Evolutionary conservation across 2,113 vertebrate species (phyloP), one percentile per base, ranked within the genome.

Genomic region (Fukomys damarensis): DNA sequence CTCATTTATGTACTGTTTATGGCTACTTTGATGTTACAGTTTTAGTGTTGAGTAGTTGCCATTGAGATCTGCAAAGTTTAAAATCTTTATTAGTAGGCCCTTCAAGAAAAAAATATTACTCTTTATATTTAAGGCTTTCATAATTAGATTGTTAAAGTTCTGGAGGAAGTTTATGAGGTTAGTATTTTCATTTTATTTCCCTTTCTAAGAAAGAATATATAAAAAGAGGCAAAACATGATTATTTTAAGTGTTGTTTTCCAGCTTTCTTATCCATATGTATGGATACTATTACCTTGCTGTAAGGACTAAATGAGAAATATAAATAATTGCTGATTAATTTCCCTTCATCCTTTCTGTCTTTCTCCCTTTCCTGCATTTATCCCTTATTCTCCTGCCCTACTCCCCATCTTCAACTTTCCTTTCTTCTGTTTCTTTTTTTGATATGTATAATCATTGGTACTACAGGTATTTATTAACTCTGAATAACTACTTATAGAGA

Each of bases 351-450:
- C 30, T 84, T 56, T 20, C 20, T 3, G 46, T 63, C 11, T 13
- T 89, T 24, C 10, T 7, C 68, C 4, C 19, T 58, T 81, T 20
- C 8, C 7, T 76, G 12, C 24, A 41, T 85, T 70, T 81, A 20
- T 16, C 32, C 49, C 24, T 70, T 16, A 54, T 24, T 24, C 30
- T 76, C 35, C 35, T 77, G 52, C 43, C 7, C 59, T 82, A 16
- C 28, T 46, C 7, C 13, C 4, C 0, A 20, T 85, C n/a, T 84
- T 70, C 46, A 24, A 54, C 54, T n/a, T 86, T 77, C 68, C 19
- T 72, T 77, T 63, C 19, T 72, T 59, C n/a, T 92, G 43, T 91
- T 94, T 91, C 8, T 19, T 89, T 97, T 97, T 93, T 94, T 87
- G 49, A 79, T 80, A 1, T 52, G 52, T 86, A 63, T 26, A 79